Base-by-base conservation (phyloP, 2,797 vertebrate genomes). In the Spea hammondii region DNA sequence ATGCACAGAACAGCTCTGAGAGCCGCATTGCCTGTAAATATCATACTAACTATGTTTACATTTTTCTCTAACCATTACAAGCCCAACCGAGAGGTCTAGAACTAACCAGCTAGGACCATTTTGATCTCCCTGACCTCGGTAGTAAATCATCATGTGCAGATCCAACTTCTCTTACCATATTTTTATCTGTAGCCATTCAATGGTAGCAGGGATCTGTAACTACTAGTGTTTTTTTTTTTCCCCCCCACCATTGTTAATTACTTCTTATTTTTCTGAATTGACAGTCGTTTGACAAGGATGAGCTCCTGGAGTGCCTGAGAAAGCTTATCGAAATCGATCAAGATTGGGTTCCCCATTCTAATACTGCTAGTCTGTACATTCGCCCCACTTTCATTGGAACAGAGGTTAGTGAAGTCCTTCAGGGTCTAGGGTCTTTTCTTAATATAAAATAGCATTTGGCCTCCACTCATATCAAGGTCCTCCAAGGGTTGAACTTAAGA, bases 261-360 rank as follows among this genome's bases (percentile, higher is more conserved):
- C n/a, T 6, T 32, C 55, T 1, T 44, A 9, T 77, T 11, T 13
- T 44, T 8, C 85, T 49, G 32, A 9, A 68, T 64, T 72, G 0
- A 2, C 80, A 97, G 96, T 5, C 85, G 11, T 98, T 96, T 60
- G 92, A 96, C 83, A 93, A 93, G 83, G 78, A 0, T 0, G 93
- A 98, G 47, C n/a, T 98, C 76, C 83, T 95, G 32, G 89, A 94
- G 78, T 97, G 96, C 74, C 94, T 98, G 84, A 90, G 69, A 70
- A 93, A 91, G 87, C 92, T 98, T 66, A 89, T 98, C 80, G 89
- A 92, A 75, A 4, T 96, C 4, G 96, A 98, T 77, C 89, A 93
- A 85, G 94, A 95, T 9, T 98, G 96, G 96, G 96, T 96, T 2
- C 96, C 96, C 0, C 87, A 89, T 57, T 91, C 92, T 0, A 82